Evolutionary conservation across 23 tunicate genomes (phyloP).

Genomic region (Phallusia fumigata): DNA sequence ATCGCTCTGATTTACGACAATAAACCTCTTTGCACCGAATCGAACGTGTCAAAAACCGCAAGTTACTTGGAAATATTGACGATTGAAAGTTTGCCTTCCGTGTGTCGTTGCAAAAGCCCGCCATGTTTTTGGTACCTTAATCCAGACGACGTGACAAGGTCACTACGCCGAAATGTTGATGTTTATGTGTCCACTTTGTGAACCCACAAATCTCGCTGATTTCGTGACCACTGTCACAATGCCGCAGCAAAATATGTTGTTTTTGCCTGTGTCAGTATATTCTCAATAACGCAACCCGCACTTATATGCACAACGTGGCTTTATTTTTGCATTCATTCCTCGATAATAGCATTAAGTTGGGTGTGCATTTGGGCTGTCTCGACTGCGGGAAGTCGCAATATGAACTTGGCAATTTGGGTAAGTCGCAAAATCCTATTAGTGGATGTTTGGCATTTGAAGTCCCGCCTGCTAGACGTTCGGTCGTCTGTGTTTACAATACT

Average conservation of each 20-base stretch:
- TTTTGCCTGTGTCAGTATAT: background rate
- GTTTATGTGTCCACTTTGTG: constrained; percentile 8
- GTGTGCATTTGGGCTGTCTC: too few relatives aligned
- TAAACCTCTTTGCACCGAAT: too few relatives aligned
- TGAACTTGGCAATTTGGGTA: too few relatives aligned
- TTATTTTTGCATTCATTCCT: too few relatives aligned
- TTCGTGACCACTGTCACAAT: constrained; percentile 11
- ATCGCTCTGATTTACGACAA: too few relatives aligned
- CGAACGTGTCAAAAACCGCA: background rate
- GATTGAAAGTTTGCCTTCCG: background rate
- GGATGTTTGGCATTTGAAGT: too few relatives aligned
- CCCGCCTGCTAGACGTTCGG: too few relatives aligned
- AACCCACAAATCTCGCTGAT: background rate
- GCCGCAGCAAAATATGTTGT: background rate
- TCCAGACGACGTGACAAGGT: background rate
- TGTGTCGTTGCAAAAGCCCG: background rate
- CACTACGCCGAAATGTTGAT: background rate
- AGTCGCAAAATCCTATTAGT: too few relatives aligned
- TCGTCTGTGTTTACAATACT: too few relatives aligned
- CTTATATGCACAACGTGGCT: too few relatives aligned
- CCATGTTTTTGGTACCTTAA: background rate
- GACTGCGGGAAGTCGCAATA: too few relatives aligned
- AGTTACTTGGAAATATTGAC: background rate
- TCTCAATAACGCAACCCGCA: background rate
- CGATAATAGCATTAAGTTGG: too few relatives aligned